A percentile compares a stretch with the other conserved stretches of the same genome.
phyloP scores from a whole-genome alignment of 2,113 vertebrate genomes.

The Scophthalmus maximus region DNA sequence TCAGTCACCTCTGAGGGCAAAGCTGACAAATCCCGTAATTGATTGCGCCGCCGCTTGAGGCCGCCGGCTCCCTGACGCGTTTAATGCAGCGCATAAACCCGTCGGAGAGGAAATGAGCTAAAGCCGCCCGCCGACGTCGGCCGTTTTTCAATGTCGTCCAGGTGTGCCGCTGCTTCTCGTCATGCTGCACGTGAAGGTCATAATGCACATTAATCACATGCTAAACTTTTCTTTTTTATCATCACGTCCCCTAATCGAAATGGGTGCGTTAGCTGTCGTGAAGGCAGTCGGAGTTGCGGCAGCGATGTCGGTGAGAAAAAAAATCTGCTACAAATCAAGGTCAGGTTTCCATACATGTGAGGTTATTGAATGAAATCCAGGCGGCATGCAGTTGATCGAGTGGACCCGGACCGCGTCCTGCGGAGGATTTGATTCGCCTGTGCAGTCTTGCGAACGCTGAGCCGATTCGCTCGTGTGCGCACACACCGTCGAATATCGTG shows the following conservation, averaged over 20 bases:
- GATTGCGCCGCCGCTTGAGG: conserved; percentile 44
- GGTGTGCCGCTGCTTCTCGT: conserved; percentile 26
- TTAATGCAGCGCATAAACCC: conserved; percentile 54
- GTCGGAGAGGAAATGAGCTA: conserved; percentile 56
- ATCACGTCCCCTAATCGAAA: conserved; percentile 15
- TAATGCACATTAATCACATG: not conserved
- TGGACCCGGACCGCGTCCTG: conserved; percentile 17
- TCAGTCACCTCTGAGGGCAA: conserved; percentile 36
- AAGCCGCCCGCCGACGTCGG: conserved; percentile 21
- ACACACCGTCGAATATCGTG: conserved; percentile 1
- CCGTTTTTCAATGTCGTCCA: conserved; percentile 26
- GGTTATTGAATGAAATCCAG: conserved; percentile 44
- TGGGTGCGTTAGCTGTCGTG: not conserved
- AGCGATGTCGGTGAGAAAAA: not conserved
- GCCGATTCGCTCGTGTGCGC: conserved; percentile 44
- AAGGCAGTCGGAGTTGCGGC: not conserved
- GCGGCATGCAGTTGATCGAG: conserved; percentile 26
- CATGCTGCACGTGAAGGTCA: conserved; percentile 18
- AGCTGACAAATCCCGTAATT: conserved; percentile 51
- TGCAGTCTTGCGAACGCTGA: conserved; percentile 32
- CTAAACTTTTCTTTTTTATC: not conserved
- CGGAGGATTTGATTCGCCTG: conserved; percentile 35
- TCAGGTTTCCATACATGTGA: conserved; percentile 10
- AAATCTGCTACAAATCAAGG: conserved; percentile 3
- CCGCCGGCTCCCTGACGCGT: conserved; percentile 9